Evolutionary conservation across 2,888 invertebrate genomes (phyloP), one percentile per base, ranked within the genome.

Genomic region (Eulithis testata): DNA sequence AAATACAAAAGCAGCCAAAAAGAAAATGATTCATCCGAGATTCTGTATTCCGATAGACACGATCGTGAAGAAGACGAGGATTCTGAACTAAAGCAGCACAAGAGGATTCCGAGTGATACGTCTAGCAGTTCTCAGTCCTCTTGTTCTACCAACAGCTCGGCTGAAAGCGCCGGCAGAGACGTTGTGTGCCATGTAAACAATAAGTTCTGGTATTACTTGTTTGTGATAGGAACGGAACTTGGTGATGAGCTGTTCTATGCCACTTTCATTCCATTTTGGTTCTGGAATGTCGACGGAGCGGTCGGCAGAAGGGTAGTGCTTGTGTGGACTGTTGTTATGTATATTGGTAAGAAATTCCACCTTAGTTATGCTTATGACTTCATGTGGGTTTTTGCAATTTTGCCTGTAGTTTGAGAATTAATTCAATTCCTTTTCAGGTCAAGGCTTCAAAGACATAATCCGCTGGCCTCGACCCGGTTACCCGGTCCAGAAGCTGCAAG

Each of bases 191-290:
- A 90, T 54, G 94, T 97, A 63, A 94, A 93, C 54, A 97, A 96
- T 85, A 94, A 94, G 79, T 96, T 97, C 80, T 97, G 98, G 96
- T 97, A 97, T 89, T 97, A 96, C 85, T 81, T 98, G 69, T 98
- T 98, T 85, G 87, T 95, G 21, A 94, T 98, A 81, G 98, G 98
- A 14, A 97, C 98, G 0, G 96, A 96, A 68, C 89, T 98, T 21
- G 98, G 98, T 0, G 98, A 98, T 89, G 98, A 98, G 90, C 94
- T 96, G 69, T 98, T 98, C 87, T 98, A 98, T 88, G 95, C 96
- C 1, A 94, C 95, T n/a, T 98, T 98, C 82, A 98, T 98, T 80
- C 97, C 98, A 0, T 97, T 97, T 86, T 97, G 97, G 96, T 97
- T 98, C 82, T 98, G 98, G 98, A 98, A 98, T 87, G 94, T 98